These are phyloP conservation scores for Heliconius congener DNA, from an alignment of 1,140 invertebrate species.

Conservation along the genomic window DNA sequence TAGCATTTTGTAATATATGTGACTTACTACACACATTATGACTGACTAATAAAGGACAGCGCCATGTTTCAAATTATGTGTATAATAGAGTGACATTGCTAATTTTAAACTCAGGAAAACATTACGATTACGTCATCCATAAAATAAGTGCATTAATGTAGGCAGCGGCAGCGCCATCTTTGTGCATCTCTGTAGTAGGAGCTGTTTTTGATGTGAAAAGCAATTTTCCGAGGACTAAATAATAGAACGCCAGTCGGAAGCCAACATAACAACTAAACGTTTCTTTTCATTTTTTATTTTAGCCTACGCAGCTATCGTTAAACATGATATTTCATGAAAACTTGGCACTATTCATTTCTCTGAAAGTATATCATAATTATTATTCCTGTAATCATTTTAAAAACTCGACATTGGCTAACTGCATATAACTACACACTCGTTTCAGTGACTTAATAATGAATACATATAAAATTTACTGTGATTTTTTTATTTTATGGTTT, in stretches of 20 bases:
- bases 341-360: conserved; percentile 12
- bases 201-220: conserved; percentile 76
- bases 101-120: conserved; percentile 58
- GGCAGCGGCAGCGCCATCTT: conserved; percentile 62
- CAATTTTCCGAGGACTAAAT: conserved; percentile 70
- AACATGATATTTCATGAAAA: conserved; percentile 18
- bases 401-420: neutral
- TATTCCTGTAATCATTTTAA: neutral
- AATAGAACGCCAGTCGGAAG: conserved; percentile 63
- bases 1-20: neutral
- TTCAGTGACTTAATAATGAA: neutral
- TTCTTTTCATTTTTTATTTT: conserved; percentile 37
- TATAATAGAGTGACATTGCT: conserved; percentile 51
- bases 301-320: conserved; percentile 13
- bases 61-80: conserved; percentile 49
- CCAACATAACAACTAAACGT: conserved; percentile 53
- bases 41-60: neutral
- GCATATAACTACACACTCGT: neutral
- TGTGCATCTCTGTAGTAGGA: conserved; percentile 57
- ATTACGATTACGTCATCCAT: conserved; percentile 71
- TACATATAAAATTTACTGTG: neutral
- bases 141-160: conserved; percentile 71
- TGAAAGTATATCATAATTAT: conserved; percentile 3
- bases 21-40: neutral
- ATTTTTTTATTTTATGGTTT: neutral